Evolutionary conservation across 30 jellyfish, hydroid and myxozoan genomes (phyloP).

Genomic region (Nemopilema nomurai): DNA sequence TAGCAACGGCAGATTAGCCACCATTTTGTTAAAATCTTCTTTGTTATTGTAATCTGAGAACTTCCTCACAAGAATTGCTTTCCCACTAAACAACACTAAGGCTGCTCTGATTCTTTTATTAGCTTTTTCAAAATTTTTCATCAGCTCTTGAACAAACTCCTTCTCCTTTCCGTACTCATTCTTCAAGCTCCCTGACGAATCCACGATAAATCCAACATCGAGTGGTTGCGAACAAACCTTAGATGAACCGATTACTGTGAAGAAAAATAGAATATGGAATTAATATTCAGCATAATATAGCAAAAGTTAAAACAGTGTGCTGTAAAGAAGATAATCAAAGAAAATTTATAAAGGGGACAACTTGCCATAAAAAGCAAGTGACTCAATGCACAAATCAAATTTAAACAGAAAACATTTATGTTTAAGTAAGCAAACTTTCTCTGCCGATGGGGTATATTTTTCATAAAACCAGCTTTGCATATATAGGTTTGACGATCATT

Average conservation of each 20-base stretch:
- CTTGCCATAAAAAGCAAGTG: too few species aligned
- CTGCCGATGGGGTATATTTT: too few species aligned
- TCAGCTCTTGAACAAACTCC: conserved; percentile 61
- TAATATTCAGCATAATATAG: too few species aligned
- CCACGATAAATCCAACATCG: conserved; percentile 82
- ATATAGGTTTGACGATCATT: too few species aligned
- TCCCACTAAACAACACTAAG: conserved; percentile 52
- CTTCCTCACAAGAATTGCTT: conserved; percentile 30
- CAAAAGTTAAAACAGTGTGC: too few species aligned
- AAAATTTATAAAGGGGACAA: too few species aligned
- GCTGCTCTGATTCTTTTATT: conserved; percentile 42
- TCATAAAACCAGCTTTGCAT: too few species aligned
- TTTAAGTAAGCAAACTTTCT: too few species aligned
- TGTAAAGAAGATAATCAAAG: too few species aligned
- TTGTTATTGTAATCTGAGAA: conserved; percentile 24
- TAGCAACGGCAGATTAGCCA: conserved; percentile 52
- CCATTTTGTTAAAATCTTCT: conserved; percentile 25
- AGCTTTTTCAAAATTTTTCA: conserved; percentile 32
- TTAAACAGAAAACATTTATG: too few species aligned
- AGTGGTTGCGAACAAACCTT: conserved; percentile 19
- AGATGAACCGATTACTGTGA: not conserved
- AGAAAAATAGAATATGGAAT: too few species aligned
- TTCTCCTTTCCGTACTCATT: conserved; percentile 70
- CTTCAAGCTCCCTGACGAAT: conserved; percentile 76
- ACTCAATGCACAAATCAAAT: too few species aligned